Evolutionary conservation across 2,113 vertebrate species (phyloP), one percentile per base, ranked within the genome.

Genomic region (Rhinolophus ferrumequinum): DNA sequence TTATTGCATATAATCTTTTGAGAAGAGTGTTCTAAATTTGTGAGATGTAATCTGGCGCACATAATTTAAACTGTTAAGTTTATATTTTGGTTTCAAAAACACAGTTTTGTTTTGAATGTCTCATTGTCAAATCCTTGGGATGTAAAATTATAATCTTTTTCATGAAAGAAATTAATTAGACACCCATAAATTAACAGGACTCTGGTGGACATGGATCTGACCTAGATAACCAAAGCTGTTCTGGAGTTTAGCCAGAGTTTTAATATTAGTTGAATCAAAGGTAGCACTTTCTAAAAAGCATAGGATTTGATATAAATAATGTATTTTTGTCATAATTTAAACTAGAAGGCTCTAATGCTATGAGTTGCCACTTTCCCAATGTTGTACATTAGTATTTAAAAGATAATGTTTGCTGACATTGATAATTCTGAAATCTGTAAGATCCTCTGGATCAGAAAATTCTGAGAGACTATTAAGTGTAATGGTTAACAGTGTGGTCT

Each of bases 1-100:
- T 92, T 44, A 93, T 67, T 80, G 24, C 41, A 82, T 70, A 96
- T 93, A 60, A 30, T 72, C 67, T 86, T 90, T 72, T 77, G 54
- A 89, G 54, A 86, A 93, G 44, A 66, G 24, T 10, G 0, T 47
- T 82, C 66, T 92, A 89, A 91, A 95, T 38, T 92, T 91, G 84
- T 80, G n/a, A 93, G 24, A 38, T 72, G 30, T 76, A 75, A 47
- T 64, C 54, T 94, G 54, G 41, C 44, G 30, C 41, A 38, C 1
- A 73, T 26, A 90, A 81, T 60, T 81, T 83, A 77, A 86, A 85
- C 38, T 60, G 58, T 66, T 38, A 38, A 58, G 38, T 77, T 92
- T 93, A 80, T 77, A n/a, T 73, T 92, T 81, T 93, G n/a, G 26
- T 82, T 89, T 83, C 54, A 58, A 58, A 92, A 84, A 72, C 8